Base-by-base conservation (phyloP, 1,140 invertebrate species). In the Euglossa dilemma region DNA sequence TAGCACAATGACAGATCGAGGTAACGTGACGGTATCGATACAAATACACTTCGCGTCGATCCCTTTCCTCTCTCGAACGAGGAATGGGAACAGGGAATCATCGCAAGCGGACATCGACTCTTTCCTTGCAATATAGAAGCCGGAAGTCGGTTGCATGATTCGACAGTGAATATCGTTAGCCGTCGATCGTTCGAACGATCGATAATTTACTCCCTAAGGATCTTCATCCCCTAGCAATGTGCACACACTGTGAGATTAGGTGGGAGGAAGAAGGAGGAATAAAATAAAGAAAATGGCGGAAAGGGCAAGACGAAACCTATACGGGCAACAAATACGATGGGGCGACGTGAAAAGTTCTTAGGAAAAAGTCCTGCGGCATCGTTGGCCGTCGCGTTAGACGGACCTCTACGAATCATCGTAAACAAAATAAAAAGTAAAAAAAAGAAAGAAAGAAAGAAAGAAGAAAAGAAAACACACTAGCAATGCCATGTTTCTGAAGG, bases 401-500 rank as follows among this genome's bases (percentile, higher is more conserved):
- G 84, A 28, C 45, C 28, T 47, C 61, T 56, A 50, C 54, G 73
- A 54, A 28, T 57, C 57, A 18, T 56, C 43, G 63, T 63, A 76
- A 83, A 89, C 52, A 75, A 85, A 87, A 84, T 85, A 84, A 76
- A 85, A 89, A 87, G 83, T 69, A 71, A 87, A 69, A 70, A 71
- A 54, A 78, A 80, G 83, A 66, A 71, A 87, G 64, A 70, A 71
- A 54, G 75, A 80, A 59, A 80, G 61, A 59, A 67, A 59, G 79
- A 72, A 84, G 43, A 71, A 71, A 67, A 71, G 80, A 85, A 89
- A 87, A 87, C 89, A 86, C 88, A 85, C 85, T 86, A 90, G 80
- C 70, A 89, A 89, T 75, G 80, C 73, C 85, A 85, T 75, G 57
- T 87, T 85, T 64, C 59, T 67, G 75, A 84, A 80, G 74, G 57